Percentiles rank a stretch among this genome's conserved stretches.
Conservation (phyloP, 2,113 vertebrate genomes). For the Burhinus oedicnemus region DNA sequence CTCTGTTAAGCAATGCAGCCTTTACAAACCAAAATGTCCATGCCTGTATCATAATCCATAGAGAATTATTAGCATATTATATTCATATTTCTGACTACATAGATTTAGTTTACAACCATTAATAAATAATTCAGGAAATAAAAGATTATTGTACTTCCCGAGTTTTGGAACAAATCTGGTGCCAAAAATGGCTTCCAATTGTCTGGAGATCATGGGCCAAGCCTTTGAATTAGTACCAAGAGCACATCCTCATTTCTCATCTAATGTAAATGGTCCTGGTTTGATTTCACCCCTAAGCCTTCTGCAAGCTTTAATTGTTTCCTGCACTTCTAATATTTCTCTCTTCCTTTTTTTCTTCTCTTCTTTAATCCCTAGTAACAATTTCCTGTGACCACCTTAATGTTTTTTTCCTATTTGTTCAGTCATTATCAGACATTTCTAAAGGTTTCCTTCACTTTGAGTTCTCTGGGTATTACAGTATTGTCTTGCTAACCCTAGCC, state of each 20-base stretch:
- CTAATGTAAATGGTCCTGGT: neutral
- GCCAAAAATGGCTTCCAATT: neutral
- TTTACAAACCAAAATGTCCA: neutral
- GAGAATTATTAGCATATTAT: neutral
- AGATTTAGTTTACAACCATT: neutral
- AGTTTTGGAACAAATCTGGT: neutral
- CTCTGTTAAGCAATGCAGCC: neutral
- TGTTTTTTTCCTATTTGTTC: neutral
- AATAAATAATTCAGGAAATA: neutral
- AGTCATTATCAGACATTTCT: neutral
- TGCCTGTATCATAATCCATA: neutral
- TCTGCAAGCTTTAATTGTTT: neutral
- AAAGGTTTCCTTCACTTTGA: neutral
- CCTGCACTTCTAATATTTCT: neutral
- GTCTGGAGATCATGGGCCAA: neutral
- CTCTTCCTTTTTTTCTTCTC: neutral
- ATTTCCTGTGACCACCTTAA: neutral
- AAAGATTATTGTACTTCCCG: neutral
- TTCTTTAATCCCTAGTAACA: neutral
- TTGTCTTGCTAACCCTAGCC: neutral
- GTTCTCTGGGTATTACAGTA: neutral
- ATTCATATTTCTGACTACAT: neutral
- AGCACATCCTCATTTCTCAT: neutral
- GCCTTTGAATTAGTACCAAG: neutral
- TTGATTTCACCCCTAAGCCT: neutral